Evolutionary conservation across 1,140 invertebrate genomes (phyloP), one percentile per base, ranked within the genome.

Genomic region (Pseudomyrmex sp.): DNA sequence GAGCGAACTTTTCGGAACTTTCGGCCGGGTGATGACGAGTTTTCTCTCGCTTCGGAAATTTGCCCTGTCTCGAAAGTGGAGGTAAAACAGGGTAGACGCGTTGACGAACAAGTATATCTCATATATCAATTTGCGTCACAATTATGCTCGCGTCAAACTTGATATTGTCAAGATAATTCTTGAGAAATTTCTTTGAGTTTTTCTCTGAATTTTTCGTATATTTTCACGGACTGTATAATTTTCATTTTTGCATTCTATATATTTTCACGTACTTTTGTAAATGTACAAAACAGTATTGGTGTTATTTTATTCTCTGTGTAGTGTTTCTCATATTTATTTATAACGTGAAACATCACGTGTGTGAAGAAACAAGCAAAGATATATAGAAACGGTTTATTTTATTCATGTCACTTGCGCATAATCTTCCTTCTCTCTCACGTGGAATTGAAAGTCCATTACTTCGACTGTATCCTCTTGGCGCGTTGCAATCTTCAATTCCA

Each of bases 21-120:
- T 70, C 7, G 10, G 44, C 15, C 10, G 54, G 20, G 2, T 46
- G n/a, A 3, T 9, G 23, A 59, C 73, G 65, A 79, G 50, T 69
- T 69, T 69, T 69, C 75, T 50, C 75, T 46, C 20, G 18, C 50
- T 26, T 26, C 7, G 15, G 52, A 79, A 77, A 68, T 56, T 77
- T 50, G 48, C 46, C 3, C 1, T 26, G 35, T 56, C 63, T 54
- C 1, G 8, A n/a, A 10, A 44, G 52, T 58, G 35, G 18, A 69
- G 46, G 69, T 76, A 79, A 68, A 68, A 77, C 18, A 9, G 18
- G 1, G 3, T 35, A n/a, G 50, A 58, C 35, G 1, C 50, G 35
- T 68, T 77, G 68, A 68, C 63, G 18, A 68, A 58, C 75, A 46
- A 18, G 15, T 35, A 35, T 35, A 35, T 26, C 20, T 68, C 62